Conservation (phyloP, 2,797 vertebrate genomes). For the Rhinogobio ventralis region DNA sequence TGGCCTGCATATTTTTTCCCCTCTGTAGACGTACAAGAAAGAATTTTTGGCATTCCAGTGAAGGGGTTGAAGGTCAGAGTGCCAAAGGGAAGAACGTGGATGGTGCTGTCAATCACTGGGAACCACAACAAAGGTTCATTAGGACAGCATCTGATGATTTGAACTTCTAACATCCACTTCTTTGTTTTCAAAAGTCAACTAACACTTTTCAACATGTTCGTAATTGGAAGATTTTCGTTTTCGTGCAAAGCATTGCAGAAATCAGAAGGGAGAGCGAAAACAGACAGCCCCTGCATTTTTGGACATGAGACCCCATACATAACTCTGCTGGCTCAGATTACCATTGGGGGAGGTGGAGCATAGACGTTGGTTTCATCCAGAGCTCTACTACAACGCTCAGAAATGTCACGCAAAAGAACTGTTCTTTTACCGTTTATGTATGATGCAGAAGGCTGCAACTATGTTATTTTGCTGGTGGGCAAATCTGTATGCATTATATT, state of each 20-base stretch:
- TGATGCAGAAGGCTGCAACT: background rate
- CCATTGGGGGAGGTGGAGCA: slow-evolving; percentile 78
- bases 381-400: slow-evolving; percentile 58
- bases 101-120: slow-evolving; percentile 58
- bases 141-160: slow-evolving; percentile 4
- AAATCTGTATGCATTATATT: background rate
- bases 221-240: slow-evolving; percentile 46
- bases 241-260: slow-evolving; percentile 47
- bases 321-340: slow-evolving; percentile 77
- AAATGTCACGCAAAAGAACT: slow-evolving; percentile 65
- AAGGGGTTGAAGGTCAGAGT: slow-evolving; percentile 76
- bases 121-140: background rate
- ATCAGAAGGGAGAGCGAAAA: slow-evolving; percentile 74
- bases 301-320: slow-evolving; percentile 77
- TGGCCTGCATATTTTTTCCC: slow-evolving; percentile 19
- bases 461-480: background rate
- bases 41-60: slow-evolving; percentile 71
- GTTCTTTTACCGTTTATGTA: slow-evolving; percentile 14
- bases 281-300: slow-evolving; percentile 79
- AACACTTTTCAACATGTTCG: slow-evolving; percentile 1
- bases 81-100: slow-evolving; percentile 68
- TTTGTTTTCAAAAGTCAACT: slow-evolving; percentile 14
- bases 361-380: slow-evolving; percentile 55
- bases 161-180: slow-evolving; percentile 18
- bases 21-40: slow-evolving; percentile 59